Evolutionary conservation across 1,140 invertebrate species (phyloP).

Genomic region (Solenopsis invicta): DNA sequence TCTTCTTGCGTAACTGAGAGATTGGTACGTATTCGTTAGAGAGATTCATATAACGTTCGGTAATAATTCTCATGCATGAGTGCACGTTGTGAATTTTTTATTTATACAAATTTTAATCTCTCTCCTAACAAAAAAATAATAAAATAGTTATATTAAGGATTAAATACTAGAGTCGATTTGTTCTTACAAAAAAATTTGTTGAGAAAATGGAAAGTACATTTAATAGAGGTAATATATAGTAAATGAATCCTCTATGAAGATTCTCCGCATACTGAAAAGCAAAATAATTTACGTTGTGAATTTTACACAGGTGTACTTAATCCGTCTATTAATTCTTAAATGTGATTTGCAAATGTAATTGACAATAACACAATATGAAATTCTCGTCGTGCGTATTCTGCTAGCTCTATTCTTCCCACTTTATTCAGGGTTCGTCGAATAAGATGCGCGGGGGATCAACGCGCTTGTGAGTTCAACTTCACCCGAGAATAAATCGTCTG

Average conservation of each 20-base stretch:
- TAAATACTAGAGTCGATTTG: neutral
- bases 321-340: conserved; percentile 5
- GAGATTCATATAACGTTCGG: neutral
- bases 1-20: neutral
- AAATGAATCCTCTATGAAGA: neutral
- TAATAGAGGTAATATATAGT: too few species aligned
- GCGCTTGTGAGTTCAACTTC: conserved; percentile 32
- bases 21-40: neutral
- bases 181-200: neutral
- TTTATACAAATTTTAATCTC: neutral
- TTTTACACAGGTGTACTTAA: neutral
- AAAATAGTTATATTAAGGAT: neutral
- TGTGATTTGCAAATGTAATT: conserved; percentile 18
- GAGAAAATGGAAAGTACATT: neutral
- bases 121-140: neutral
- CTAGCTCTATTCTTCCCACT: neutral
- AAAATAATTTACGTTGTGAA: neutral
- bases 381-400: conserved; percentile 11
- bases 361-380: conserved; percentile 41
- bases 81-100: neutral
- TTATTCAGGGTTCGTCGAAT: conserved; percentile 44
- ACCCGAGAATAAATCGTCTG: conserved; percentile 61
- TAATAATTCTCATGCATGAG: neutral
- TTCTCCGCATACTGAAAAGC: neutral
- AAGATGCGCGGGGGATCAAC: conserved; percentile 36